Base-by-base conservation (phyloP, 2,888 invertebrate genomes). In the Pyrrhosoma nymphula region DNA sequence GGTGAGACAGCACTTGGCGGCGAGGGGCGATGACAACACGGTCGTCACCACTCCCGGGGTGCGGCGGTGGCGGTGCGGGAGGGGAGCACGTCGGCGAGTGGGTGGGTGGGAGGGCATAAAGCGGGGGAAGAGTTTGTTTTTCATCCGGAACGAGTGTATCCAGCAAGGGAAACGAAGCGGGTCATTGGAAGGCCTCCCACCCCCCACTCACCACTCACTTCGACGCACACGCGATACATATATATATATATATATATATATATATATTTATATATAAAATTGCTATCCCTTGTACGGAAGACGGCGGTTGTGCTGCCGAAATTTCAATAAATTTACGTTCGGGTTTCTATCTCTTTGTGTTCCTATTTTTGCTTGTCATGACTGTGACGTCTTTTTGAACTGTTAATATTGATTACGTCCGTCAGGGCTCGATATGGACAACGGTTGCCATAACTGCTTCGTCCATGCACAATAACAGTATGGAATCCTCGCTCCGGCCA, bases 81-180 rank as follows among this genome's bases (percentile, higher is more conserved):
- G 69, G n/a, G 26, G 23, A 2, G 69, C 4, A 35, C 6, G 91
- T 55, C 16, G 60, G 16, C 60, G 60, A 60, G 60, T 16, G 60
- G 60, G 20, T 56, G 91, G 56, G 56, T 60, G 60, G 60, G 18
- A 16, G 60, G 60, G 60, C 20, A 20, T 60, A 20, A 60, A 60
- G 60, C 60, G 60, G 47, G 39, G 35, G 12, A n/a, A 69, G 63
- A 93, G 63, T 93, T 93, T 93, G 93, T 75, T 93, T 93, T 93
- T 75, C 47, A 60, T 63, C 93, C 69, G n/a, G 14, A 47, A 69
- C 63, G 93, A 75, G 39, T 30, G 93, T 35, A 26, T 14, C 16
- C 10, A n/a, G 26, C 16, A 0, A 82, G 75, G 26, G 69, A 69
- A 26, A 26, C 26, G 69, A 8, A 23, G 69, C 26, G 69, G 26